Conservation (phyloP, 2,113 vertebrate genomes). For the Ailuropoda melanoleuca region DNA sequence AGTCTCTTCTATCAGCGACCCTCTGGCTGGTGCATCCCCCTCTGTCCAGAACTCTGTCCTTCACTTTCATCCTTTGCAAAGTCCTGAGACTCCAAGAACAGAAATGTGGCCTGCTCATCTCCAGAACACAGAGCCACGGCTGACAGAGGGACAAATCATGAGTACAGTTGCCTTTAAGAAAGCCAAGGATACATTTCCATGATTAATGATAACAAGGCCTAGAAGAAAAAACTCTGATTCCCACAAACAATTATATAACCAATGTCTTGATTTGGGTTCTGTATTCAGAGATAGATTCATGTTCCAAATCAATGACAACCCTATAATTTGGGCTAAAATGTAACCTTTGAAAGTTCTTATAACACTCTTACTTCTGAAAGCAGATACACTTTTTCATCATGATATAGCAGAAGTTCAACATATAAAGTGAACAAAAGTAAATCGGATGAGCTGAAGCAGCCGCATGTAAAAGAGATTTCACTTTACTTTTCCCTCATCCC, state of each 20-base stretch:
- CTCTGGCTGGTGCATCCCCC: neutral
- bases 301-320: neutral
- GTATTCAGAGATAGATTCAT: neutral
- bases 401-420: neutral
- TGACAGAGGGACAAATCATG: neutral
- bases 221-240: neutral
- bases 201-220: neutral
- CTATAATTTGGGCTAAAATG: neutral
- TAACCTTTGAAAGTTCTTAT: neutral
- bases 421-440: neutral
- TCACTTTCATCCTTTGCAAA: neutral
- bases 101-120: neutral
- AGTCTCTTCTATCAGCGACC: rapidly evolving
- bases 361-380: neutral
- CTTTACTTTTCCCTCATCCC: neutral
- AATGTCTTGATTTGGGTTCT: neutral
- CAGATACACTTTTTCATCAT: neutral
- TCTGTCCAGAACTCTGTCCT: neutral
- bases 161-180: neutral
- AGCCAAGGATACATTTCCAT: neutral
- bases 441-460: neutral
- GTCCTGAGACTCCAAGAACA: neutral
- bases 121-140: neutral
- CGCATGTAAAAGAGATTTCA: neutral
- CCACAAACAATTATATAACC: neutral